Conservation (phyloP, 2,797 vertebrate species). For the Dendrocincla tyrannina region DNA sequence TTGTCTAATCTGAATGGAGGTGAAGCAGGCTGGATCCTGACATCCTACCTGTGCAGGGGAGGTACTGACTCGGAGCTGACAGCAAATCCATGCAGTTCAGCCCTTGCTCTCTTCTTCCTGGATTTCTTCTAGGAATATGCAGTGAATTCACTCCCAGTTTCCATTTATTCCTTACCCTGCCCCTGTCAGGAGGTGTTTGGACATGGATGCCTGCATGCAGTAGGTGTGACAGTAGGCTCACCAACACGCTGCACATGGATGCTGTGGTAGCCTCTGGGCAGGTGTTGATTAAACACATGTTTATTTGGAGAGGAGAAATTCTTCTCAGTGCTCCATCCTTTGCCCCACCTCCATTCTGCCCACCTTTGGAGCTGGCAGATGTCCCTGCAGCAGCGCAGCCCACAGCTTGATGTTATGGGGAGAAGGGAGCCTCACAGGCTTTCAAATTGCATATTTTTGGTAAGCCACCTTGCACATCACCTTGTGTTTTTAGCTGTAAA, state of each 20-base stretch:
- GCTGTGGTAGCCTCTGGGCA: neutral
- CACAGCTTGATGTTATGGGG: neutral
- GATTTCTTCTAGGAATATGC: neutral
- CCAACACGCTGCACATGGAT: accelerated
- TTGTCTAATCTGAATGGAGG: neutral
- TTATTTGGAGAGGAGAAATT: neutral
- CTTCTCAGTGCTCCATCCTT: neutral
- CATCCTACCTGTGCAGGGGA: neutral
- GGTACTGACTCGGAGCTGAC: accelerated
- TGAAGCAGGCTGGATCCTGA: neutral
- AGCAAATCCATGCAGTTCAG: neutral
- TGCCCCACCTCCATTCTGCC: neutral
- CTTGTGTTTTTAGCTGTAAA: neutral
- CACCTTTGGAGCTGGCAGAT: neutral
- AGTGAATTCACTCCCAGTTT: neutral
- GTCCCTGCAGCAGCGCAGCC: neutral
- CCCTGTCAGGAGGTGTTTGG: neutral
- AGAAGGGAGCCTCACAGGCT: neutral
- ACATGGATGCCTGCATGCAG: accelerated
- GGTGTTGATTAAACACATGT: neutral
- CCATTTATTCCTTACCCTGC: neutral
- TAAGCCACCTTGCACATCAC: neutral
- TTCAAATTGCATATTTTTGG: neutral
- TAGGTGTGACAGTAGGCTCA: neutral
- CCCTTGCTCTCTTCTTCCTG: neutral